Conservation (phyloP, 2,797 vertebrate species). For the Scyliorhinus canicula region DNA sequence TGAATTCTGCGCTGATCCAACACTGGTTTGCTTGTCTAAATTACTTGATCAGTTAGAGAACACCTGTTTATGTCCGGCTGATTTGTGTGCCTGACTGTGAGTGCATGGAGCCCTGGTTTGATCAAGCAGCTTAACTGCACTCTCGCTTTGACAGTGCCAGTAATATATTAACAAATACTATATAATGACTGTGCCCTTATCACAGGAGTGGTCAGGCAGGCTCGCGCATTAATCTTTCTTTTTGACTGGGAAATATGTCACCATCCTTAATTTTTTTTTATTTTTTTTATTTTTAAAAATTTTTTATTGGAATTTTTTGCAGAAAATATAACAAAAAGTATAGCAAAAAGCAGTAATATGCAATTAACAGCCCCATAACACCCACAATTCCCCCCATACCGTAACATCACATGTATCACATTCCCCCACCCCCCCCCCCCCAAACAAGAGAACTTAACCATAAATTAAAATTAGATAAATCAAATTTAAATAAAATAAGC, state of each 20-base stretch:
- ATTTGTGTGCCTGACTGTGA: neutral
- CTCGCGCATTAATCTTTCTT: neutral
- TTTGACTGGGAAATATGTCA: neutral
- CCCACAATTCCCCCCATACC: too few species aligned
- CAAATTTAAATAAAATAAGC: too few species aligned
- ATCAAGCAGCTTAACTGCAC: neutral
- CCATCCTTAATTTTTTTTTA: neutral
- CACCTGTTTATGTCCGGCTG: neutral
- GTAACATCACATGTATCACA: too few species aligned
- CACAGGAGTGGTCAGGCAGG: neutral
- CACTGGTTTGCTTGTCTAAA: neutral
- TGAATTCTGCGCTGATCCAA: neutral
- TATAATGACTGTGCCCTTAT: neutral
- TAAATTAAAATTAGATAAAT: too few species aligned
- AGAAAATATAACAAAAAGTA: too few species aligned
- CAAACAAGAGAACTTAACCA: too few species aligned
- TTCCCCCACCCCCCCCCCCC: too few species aligned
- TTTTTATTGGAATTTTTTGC: too few species aligned
- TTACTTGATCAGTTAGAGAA: neutral
- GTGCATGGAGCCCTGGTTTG: neutral
- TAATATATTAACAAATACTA: neutral
- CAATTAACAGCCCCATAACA: too few species aligned
- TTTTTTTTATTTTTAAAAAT: too few species aligned
- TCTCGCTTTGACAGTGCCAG: neutral
- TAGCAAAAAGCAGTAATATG: too few species aligned